Percentiles rank a stretch among this genome's conserved stretches.
These are phyloP conservation scores for Galaxea fascicularis DNA, from an alignment of 92 coral and sea anemone genomes.

Conservation along the genomic window DNA sequence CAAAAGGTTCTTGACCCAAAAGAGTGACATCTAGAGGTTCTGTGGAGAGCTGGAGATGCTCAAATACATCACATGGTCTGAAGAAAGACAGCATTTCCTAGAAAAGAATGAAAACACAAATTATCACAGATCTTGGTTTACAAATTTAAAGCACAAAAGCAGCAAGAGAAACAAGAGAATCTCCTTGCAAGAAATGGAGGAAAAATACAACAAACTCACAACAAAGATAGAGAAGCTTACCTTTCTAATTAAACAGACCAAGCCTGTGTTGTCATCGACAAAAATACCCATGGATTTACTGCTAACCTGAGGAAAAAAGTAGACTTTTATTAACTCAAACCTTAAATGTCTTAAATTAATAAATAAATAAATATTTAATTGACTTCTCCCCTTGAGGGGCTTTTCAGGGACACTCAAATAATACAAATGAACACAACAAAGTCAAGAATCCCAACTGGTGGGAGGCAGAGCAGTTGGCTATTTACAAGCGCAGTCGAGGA, in stretches of 20 bases:
- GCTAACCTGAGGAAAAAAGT: conserved; percentile 61
- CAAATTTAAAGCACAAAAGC: no score
- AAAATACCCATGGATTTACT: conserved; percentile 91
- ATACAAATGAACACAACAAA: no score
- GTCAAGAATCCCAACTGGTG: no score
- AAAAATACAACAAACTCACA: neutral
- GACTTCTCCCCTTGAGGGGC: no score
- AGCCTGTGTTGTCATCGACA: conserved; percentile 77
- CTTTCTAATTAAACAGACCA: conserved; percentile 88
- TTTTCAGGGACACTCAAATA: no score
- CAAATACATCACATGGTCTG: conserved; percentile 88
- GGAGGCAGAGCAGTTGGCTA: no score
- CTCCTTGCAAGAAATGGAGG: neutral
- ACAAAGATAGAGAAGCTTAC: conserved; percentile 27
- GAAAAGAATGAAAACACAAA: neutral
- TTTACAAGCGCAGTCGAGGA: no score
- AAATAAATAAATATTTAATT: no score
- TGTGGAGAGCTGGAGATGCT: conserved; percentile 67
- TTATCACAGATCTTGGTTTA: neutral
- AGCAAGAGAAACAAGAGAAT: no score
- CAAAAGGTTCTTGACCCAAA: conserved; percentile 55
- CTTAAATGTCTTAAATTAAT: no score
- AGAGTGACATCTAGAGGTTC: conserved; percentile 57
- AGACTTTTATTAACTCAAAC: neutral
- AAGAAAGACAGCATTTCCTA: conserved; percentile 91